These are phyloP conservation scores for Chaenodraco wilsoni DNA, from an alignment of 2,797 vertebrate genomes.

Conservation along the genomic window DNA sequence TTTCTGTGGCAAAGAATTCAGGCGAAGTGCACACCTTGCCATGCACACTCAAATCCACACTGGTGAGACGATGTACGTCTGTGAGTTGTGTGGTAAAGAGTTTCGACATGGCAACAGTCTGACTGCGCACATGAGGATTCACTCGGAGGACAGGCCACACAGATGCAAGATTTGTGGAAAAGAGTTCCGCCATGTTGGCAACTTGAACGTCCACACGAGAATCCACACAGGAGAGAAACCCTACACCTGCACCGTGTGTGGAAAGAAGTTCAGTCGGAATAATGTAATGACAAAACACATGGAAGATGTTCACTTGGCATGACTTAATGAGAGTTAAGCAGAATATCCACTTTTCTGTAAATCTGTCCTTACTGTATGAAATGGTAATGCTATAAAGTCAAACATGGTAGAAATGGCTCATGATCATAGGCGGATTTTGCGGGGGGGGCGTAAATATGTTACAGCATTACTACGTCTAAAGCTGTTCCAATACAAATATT, in stretches of 20 bases:
- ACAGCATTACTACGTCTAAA: no score
- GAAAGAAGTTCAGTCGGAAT: constrained; percentile 31
- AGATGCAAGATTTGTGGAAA: constrained; percentile 26
- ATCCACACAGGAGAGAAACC: constrained; percentile 39
- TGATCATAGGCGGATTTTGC: no score
- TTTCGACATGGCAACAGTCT: constrained; percentile 35
- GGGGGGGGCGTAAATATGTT: no score
- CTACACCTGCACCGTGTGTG: constrained; percentile 16
- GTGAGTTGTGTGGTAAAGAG: constrained; percentile 33
- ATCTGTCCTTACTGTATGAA: neutral
- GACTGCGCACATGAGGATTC: constrained; percentile 37
- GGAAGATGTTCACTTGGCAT: constrained; percentile 1
- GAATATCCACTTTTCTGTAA: neutral
- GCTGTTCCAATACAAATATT: no score
- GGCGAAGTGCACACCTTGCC: constrained; percentile 11
- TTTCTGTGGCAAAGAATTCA: constrained; percentile 25
- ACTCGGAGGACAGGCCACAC: constrained; percentile 24
- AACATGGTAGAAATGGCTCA: neutral
- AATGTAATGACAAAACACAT: constrained; percentile 38
- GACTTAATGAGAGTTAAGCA: neutral
- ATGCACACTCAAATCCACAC: constrained; percentile 17
- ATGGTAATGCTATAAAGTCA: neutral
- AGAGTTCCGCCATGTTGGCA: constrained; percentile 29
- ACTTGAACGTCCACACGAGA: constrained; percentile 37
- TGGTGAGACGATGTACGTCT: constrained; percentile 10